phyloP scores from a whole-genome alignment of 2,797 vertebrate genomes.

The Cirrhinus mrigala region DNA sequence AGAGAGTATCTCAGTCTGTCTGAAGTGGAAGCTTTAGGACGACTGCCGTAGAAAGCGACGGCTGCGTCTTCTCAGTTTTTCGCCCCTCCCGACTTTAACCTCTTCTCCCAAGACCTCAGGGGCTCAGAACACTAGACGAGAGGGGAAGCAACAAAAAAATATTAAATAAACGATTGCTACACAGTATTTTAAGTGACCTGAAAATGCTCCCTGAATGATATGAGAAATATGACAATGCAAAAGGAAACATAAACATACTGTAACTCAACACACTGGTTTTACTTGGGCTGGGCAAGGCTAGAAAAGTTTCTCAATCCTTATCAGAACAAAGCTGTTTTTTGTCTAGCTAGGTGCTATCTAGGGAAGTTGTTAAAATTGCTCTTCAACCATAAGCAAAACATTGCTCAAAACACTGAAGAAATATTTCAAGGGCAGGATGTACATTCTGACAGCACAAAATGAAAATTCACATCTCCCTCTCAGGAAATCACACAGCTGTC shows the following conservation, averaged over 20 bases:
- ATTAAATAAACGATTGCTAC: conserved; percentile 10
- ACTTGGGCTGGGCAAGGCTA: conserved; percentile 22
- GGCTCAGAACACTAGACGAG: conserved; percentile 30
- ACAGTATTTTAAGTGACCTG: neutral
- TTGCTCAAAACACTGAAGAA: conserved; percentile 14
- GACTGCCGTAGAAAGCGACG: neutral
- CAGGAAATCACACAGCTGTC: conserved; percentile 53
- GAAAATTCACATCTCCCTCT: conserved; percentile 31
- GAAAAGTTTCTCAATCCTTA: conserved; percentile 30
- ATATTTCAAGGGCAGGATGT: neutral
- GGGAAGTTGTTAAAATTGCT: neutral
- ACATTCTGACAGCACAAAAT: neutral
- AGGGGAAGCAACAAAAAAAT: neutral
- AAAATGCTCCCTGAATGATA: neutral
- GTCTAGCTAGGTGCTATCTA: conserved; percentile 23
- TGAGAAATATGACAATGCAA: conserved; percentile 21
- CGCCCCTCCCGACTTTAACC: neutral
- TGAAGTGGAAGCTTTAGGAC: conserved; percentile 19
- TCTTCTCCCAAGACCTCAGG: conserved; percentile 38
- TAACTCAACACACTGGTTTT: conserved; percentile 35
- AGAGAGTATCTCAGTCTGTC: conserved; percentile 8
- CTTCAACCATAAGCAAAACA: neutral
- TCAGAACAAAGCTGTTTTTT: conserved; percentile 23
- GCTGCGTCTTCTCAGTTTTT: conserved; percentile 15
- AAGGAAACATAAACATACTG: conserved; percentile 5